A percentile compares a stretch with the other conserved stretches of the same genome.
Conservation (phyloP, 2,888 invertebrate genomes). For the Pyrocoelia pectoralis region DNA sequence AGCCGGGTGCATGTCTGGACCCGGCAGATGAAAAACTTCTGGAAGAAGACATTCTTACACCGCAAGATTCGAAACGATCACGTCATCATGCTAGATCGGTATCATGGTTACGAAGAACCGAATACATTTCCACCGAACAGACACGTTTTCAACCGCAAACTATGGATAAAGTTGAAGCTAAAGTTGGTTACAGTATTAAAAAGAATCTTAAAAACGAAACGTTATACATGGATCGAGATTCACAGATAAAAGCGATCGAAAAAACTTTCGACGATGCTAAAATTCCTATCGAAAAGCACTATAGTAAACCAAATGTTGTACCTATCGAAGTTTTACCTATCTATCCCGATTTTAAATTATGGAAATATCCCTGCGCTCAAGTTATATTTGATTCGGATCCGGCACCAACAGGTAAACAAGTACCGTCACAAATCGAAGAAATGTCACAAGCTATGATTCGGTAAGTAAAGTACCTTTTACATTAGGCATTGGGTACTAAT, state of each 20-base stretch:
- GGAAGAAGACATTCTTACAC: conserved; percentile 93
- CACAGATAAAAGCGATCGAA: conserved; percentile 97
- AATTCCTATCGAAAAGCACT: conserved; percentile 86
- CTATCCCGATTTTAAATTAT: conserved; percentile 95
- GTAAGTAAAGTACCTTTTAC: conserved; percentile 60
- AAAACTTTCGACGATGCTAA: conserved; percentile 95
- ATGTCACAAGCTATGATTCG: conserved; percentile 99
- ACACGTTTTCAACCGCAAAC: conserved; percentile 96
- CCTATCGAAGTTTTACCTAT: conserved; percentile 89
- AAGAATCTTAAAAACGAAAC: conserved; percentile 90
- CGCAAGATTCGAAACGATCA: conserved; percentile 88
- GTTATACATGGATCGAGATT: conserved; percentile 94
- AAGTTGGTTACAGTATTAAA: conserved; percentile 98
- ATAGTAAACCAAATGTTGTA: conserved; percentile 94
- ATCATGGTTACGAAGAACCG: conserved; percentile 97
- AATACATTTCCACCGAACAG: conserved; percentile 99
- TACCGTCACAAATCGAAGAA: conserved; percentile 91
- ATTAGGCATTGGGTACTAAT: too few species aligned
- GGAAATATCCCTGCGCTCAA: conserved; percentile 98
- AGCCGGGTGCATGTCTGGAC: conserved; percentile 76
- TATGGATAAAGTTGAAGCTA: conserved; percentile 98
- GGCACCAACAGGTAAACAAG: conserved; percentile 86
- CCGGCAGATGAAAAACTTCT: conserved; percentile 94
- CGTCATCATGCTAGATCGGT: conserved; percentile 96
- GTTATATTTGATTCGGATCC: conserved; percentile 99